Evolutionary conservation across 2,888 invertebrate genomes (phyloP), one percentile per base, ranked within the genome.

Genomic region (Emmelina monodactyla): DNA sequence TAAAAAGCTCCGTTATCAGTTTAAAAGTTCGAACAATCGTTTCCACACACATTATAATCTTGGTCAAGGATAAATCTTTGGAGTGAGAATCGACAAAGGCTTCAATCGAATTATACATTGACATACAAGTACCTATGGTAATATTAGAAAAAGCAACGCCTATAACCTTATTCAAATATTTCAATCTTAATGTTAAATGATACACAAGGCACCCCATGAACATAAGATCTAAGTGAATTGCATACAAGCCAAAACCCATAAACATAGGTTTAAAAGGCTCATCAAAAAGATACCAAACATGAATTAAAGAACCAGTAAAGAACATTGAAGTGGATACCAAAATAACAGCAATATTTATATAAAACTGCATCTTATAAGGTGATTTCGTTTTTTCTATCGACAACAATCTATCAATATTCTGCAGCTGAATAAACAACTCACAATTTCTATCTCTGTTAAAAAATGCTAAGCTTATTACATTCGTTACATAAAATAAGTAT

Each of bases 341-440:
- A n/a, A n/a, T n/a, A n/a, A n/a, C n/a, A n/a, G n/a, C n/a, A n/a
- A n/a, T n/a, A n/a, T n/a, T n/a, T n/a, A n/a, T n/a, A n/a, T n/a
- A n/a, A n/a, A n/a, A n/a, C n/a, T n/a, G 34, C 9, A 29, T 34
- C 7, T 22, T 29, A 15, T 19, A 12, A n/a, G 35, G 30, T 14
- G 16, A 25, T 19, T 33, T 16, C 22, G 34, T 14, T 14, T 28
- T 32, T 19, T 31, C 13, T 11, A 28, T 30, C 11, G 11, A 32
- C 11, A 40, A 33, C 16, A n/a, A 28, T 29, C 40, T 37, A 37
- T 60, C 53, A 7, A 59, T 38, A 42, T 49, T 55, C 40, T 59
- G 52, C 5, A 50, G 30, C 35, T 40, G 38, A 3, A 41, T 28
- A 37, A 47, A 55, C 14, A 57, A 34, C 22, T 42, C 37, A 1